Base-by-base conservation (phyloP, 2,888 invertebrate genomes). In the Cephonodes hylas region DNA sequence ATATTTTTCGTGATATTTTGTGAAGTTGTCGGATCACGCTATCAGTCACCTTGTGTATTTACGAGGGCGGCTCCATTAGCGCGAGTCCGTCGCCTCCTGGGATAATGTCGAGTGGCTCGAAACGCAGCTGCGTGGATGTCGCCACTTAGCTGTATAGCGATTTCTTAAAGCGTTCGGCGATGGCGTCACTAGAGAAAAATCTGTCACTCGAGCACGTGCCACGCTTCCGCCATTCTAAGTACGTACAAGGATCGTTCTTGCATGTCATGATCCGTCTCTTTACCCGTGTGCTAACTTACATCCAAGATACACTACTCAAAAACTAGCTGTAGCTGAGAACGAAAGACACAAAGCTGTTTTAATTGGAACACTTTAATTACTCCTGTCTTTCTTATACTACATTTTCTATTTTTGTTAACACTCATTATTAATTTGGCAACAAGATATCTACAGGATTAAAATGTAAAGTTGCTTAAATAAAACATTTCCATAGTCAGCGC, bases 131-230 rank as follows among this genome's bases (percentile, higher is more conserved):
- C 67, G 71, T 67, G 70, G 68, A 71, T 74, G 71, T 66, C 72
- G 73, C 72, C 76, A 77, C 75, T 79, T 81, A 78, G 77, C 75
- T 80, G 70, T 71, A 78, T 72, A 72, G 68, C 70, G 72, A 69
- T 65, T 71, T 65, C 63, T 69, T 66, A 48, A 70, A 69, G 70
- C 69, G 67, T 70, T 66, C 71, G 71, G 74, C 75, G 74, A 70
- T 69, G 68, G 64, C 65, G 70, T 66, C 69, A 69, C 64, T 65
- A 68, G 66, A 63, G 63, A 63, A 73, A 81, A 77, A 68, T 80
- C 78, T 75, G 76, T 77, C 77, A 79, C 73, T 76, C 76, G 73
- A 76, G 74, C 79, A 78, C 78, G 75, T 79, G 71, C 71, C 70
- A 60, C 69, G 72, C 68, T 66, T 64, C 76, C 71, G 61, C 72